Evolutionary conservation across 2,797 vertebrate species (phyloP), one percentile per base, ranked within the genome.

Genomic region (Rousettus madagascariensis): DNA sequence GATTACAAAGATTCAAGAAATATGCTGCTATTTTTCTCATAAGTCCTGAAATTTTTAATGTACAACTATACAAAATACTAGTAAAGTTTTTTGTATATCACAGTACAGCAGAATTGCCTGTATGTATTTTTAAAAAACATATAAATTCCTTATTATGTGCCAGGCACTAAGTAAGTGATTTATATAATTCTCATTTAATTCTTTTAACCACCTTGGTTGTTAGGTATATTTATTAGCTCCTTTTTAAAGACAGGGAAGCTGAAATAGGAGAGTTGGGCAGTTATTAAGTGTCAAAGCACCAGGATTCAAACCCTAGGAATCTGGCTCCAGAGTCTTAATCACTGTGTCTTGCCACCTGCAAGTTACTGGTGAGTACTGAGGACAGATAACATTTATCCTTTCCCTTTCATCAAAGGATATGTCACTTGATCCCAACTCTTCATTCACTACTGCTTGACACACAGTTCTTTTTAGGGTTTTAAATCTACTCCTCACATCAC

Each of bases 1-100:
- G 20, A 90, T 55, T 79, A 86, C 11, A 90, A 95, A 96, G 84
- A 77, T 95, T 82, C 36, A 90, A 90, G 59, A 24, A 80, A 36
- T 75, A 46, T 33, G 66, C 17, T 65, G 16, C 61, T 61, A 72
- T 65, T 90, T 91, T 95, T 92, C 85, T 96, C 59, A 49, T 69
- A 75, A 80, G 22, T 20, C 61, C 66, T 84, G 0, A 41, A 65
- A 74, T 65, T 87, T 94, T 91, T 91, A 82, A 57, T 46, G 26
- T 38, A 43, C 8, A 63, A 74, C 72, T 95, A 87, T 86, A 92
- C 2, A 87, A 90, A 95, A 90, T 83, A 51, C 28, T 84, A 49
- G 49, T 49, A 46, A 61, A 9, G 12, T 51, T 96, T 95, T 90
- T 30, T 53, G 28, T 83, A 30, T 83, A 68, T 80, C n/a, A 61